Evolutionary conservation across 2,797 vertebrate genomes (phyloP).

Genomic region (Diglossa cyanea): DNA sequence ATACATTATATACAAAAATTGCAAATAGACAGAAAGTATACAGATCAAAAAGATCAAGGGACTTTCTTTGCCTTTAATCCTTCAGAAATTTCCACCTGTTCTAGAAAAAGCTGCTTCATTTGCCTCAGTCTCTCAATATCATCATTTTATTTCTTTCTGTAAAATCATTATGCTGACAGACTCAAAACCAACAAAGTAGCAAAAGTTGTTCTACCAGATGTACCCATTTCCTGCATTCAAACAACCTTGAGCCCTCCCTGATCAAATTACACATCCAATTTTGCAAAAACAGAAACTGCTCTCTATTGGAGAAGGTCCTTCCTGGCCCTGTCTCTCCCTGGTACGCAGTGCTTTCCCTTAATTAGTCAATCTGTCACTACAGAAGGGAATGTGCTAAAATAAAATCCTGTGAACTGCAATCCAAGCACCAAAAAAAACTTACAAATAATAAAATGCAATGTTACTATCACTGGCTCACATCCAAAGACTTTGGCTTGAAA

Average conservation of each 20-base stretch:
- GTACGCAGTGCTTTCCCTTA: background rate
- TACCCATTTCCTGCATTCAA: rapidly evolving
- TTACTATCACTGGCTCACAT: background rate
- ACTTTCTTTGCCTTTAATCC: background rate
- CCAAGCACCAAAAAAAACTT: background rate
- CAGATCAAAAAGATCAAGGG: background rate
- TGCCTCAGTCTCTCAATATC: background rate
- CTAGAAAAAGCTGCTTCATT: background rate
- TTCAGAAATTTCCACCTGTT: background rate
- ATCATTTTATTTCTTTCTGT: background rate
- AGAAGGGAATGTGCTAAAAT: background rate
- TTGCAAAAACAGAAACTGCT: background rate
- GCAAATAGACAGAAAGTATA: background rate
- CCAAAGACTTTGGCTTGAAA: background rate
- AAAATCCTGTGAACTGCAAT: background rate
- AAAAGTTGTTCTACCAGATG: background rate
- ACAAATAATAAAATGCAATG: background rate
- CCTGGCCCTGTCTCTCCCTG: background rate
- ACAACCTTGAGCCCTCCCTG: background rate
- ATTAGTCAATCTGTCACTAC: background rate
- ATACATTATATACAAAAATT: background rate
- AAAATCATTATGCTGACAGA: background rate
- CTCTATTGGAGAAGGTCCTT: background rate
- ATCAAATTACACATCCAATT: background rate
- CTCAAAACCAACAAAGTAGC: background rate